Base-by-base conservation (phyloP, 2,797 vertebrate genomes). In the Ctenochaetus hawaiiensis region DNA sequence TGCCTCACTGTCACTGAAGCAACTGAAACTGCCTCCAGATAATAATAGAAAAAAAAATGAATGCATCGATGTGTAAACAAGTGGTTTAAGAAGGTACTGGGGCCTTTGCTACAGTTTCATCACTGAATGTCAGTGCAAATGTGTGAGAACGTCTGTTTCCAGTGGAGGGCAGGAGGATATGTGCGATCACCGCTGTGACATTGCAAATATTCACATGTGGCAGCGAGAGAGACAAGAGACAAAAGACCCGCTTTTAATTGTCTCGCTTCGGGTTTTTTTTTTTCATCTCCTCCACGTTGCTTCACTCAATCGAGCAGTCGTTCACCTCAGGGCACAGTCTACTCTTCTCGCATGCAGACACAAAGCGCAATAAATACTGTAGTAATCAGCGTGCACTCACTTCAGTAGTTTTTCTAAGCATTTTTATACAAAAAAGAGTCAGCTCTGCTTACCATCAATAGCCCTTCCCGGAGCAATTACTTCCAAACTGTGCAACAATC, bases 401-500 rank as follows among this genome's bases (percentile, higher is more conserved):
- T 64, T 60, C 12, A 23, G 7, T 65, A 45, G 44, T 79, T 70
- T n/a, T 20, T 30, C 1, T 26, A 39, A 59, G 58, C 43, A 72
- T 85, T 72, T 72, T 51, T 18, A 22, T 5, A 37, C 26, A 45
- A 56, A 18, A 75, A 13, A 18, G 44, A 53, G 77, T 61, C 65
- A 60, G 62, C 37, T 67, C 13, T 66, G 83, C 95, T 96, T 91
- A 96, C 95, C 95, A 78, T 95, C 95, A 67, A 95, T 82, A 79
- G 93, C 90, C 71, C 89, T 86, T 5, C 92, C 84, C 12, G 94
- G 93, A 81, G 87, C 72, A 68, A 92, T 82, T 78, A 94, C 90
- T 88, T 95, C 91, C 84, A 92, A 93, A 91, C 90, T 93, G 92
- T 95, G 87, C 85, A 93, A 84, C 92, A 95, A 92, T 83, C 93